These are phyloP conservation scores for Phrynocephalus vlangalii DNA, from an alignment of 2,797 vertebrate species.

Conservation along the genomic window DNA sequence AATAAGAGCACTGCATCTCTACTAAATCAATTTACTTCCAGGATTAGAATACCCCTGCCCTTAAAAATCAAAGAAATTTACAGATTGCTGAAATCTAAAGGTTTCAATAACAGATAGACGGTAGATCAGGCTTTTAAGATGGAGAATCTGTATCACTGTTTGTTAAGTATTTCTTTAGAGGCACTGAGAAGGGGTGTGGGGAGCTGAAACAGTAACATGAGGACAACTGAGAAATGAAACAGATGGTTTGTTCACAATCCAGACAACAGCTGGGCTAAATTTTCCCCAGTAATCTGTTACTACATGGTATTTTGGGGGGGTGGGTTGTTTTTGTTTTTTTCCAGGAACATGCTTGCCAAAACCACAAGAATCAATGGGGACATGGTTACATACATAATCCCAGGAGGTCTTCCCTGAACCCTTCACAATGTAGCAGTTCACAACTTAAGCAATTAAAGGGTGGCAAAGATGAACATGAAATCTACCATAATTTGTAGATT, in stretches of 20 bases:
- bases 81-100: not conserved
- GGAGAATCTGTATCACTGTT: not conserved
- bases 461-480: not conserved
- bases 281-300: not conserved
- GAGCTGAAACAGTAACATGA: not conserved
- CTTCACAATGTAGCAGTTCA: not conserved
- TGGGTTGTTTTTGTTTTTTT: too few species aligned
- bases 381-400: not conserved
- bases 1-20: not conserved
- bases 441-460: not conserved
- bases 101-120: not conserved
- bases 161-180: not conserved
- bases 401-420: not conserved
- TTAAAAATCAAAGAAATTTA: not conserved
- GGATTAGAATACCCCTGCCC: constrained; percentile 1
- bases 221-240: constrained; percentile 2
- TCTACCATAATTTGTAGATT: not conserved
- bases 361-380: not conserved
- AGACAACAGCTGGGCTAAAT: not conserved
- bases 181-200: not conserved
- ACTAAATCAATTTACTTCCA: constrained; percentile 20
- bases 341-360: constrained; percentile 12
- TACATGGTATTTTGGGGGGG: too few species aligned
- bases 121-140: not conserved
- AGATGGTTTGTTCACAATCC: not conserved